Base-by-base conservation (phyloP, 2,888 invertebrate species). In the Copidosoma aretas region DNA sequence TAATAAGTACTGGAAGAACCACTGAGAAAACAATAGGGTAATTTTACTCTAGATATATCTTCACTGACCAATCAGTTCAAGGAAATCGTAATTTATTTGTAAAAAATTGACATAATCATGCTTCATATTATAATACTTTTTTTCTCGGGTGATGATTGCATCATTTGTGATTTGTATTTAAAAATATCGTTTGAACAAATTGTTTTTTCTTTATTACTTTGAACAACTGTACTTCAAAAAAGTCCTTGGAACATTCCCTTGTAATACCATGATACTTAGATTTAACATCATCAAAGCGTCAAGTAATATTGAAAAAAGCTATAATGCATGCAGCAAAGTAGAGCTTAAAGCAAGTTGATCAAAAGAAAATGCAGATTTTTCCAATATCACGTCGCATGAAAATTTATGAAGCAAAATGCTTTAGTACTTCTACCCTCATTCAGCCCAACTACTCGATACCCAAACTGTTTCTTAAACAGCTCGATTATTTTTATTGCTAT, bases 291-390 rank as follows among this genome's bases (percentile, higher is more conserved):
- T 17, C 8, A 8, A 32, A 8, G 32, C 32, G 32, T 32, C 8
- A 46, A 17, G 12, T 1, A 8, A 8, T 8, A 46, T 46, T 14
- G 43, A 15, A 12, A 46, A 46, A 46, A 46, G 17, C 8, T 32
- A 8, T 32, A 32, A 32, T 8, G 32, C 32, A 32, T 8, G 32
- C 32, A 32, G 8, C 3, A 32, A 32, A 32, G 8, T 5, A 32
- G 32, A 32, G 15, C 17, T 2, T 46, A 46, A 46, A 60, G 60
- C 43, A 66, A 49, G 56, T 60, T 58, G 60, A 63, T 64, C 56
- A 66, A 68, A 68, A 64, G 63, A 51, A 60, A 68, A 71, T 71
- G 66, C 58, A 63, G 66, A 71, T 68, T 68, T 71, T 68, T 71
- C 63, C 66, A 68, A 71, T 71, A 71, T 68, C 60, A 46, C 43